These are phyloP conservation scores for Polyommatus iphigenia DNA, from an alignment of 2,888 invertebrate species.

Conservation along the genomic window DNA sequence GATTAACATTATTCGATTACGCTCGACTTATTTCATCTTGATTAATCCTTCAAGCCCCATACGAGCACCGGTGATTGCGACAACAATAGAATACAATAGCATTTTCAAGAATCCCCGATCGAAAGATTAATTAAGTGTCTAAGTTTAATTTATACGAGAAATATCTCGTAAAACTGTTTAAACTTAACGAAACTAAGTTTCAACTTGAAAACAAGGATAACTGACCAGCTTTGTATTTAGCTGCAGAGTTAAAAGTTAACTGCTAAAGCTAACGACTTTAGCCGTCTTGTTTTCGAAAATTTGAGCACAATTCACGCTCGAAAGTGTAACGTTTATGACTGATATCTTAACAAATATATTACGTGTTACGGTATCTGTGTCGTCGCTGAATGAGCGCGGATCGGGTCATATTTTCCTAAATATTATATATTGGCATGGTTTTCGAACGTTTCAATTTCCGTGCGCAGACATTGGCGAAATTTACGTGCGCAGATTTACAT, in stretches of 20 bases:
- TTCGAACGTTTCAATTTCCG: conserved; percentile 78
- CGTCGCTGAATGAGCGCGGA: conserved; percentile 35
- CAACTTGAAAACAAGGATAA: conserved; percentile 34
- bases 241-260: conserved; percentile 34
- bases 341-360: conserved; percentile 25
- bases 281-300: conserved; percentile 11
- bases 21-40: not conserved
- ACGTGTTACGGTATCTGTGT: conserved; percentile 23
- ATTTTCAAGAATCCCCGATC: too few species aligned
- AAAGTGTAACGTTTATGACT: conserved; percentile 12
- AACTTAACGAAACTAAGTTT: conserved; percentile 33
- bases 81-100: too few species aligned
- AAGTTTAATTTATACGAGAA: conserved; percentile 40
- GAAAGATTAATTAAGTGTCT: too few species aligned
- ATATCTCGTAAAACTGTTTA: conserved; percentile 31
- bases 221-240: conserved; percentile 36
- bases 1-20: not conserved
- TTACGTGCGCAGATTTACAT: conserved; percentile 78
- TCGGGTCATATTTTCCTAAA: conserved; percentile 58
- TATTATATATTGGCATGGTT: conserved; percentile 72
- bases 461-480: conserved; percentile 74
- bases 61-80: too few species aligned
- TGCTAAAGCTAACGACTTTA: conserved; percentile 22
- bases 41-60: too few species aligned
- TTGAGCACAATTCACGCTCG: not conserved